Base-by-base conservation (phyloP, 2,113 vertebrate genomes). In the Boleophthalmus pectinirostris region DNA sequence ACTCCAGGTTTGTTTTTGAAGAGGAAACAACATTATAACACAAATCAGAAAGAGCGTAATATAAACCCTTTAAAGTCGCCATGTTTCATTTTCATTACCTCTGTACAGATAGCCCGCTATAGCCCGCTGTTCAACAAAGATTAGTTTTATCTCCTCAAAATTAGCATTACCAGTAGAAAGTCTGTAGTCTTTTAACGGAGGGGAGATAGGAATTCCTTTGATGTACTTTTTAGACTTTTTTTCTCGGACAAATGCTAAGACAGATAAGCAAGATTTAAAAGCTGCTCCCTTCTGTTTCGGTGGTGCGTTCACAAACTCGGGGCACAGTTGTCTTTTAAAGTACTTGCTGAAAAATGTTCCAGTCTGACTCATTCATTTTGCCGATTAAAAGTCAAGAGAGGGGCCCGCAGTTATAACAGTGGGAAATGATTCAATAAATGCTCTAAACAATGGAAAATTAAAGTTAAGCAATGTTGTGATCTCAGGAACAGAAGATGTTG, bases 341-440 rank as follows among this genome's bases (percentile, higher is more conserved):
- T 29, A 29, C 25, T 61, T 14, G 5, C 6, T 29, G 58, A 29
- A 61, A 58, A 33, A 29, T 60, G 23, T 60, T 15, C 23, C 7
- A 16, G 58, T 24, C 58, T 29, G 58, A 3, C 56, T 61, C 58
- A 61, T 61, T 61, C 58, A 61, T 61, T 61, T 61, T 3, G 25
- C 25, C 33, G 58, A 61, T 61, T 61, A 61, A 61, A 15, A 60
- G 24, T 60, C 24, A 25, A 29, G 57, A 60, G 57, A 61, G 25
- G 14, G 0, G 58, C 58, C 58, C 9, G 58, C 12, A 61, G 58
- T 25, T 18, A 18, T 13, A 57, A 13, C 23, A 3, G 56, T 9
- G 58, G 23, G 15, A 16, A 33, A 61, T 5, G 33, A 33, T 33
- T 33, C 24, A 8, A 24, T 16, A 33, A 33, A 33, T 61, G 20